These are phyloP conservation scores for Ammospiza caudacuta DNA, from an alignment of 2,113 vertebrate genomes.

Conservation along the genomic window DNA sequence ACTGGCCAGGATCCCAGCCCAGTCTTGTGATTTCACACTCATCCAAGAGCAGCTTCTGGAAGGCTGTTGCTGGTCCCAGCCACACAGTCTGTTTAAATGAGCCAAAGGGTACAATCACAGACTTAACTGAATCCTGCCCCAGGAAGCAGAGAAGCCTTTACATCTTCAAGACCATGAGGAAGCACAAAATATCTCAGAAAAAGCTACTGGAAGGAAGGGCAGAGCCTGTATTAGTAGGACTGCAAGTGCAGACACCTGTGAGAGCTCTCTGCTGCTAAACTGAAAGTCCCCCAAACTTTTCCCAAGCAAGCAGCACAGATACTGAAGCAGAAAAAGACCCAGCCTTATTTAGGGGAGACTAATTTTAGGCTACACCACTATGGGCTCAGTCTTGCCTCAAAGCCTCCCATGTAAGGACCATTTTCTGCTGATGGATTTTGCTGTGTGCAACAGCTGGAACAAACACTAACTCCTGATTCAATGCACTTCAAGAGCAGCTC, in stretches of 20 bases:
- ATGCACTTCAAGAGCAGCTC: not conserved
- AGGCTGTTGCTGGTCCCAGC: not conserved
- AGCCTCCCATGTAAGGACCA: not conserved
- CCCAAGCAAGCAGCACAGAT: not conserved
- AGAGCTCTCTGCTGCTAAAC: not conserved
- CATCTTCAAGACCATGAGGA: not conserved
- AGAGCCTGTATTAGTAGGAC: not conserved
- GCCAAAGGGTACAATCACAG: not conserved
- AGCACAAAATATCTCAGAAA: not conserved
- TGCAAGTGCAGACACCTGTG: not conserved
- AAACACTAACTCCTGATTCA: not conserved
- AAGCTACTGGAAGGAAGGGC: not conserved
- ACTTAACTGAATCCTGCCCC: not conserved
- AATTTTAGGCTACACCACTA: not conserved
- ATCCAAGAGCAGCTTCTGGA: not conserved
- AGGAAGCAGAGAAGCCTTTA: not conserved
- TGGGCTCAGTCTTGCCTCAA: not conserved
- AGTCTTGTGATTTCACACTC: not conserved
- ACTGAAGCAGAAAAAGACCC: not conserved
- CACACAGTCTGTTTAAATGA: not conserved
- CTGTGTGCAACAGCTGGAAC: not conserved
- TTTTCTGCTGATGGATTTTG: not conserved
- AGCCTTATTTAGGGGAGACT: not conserved
- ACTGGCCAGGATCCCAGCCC: not conserved
- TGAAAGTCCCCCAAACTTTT: not conserved